phyloP scores from a whole-genome alignment of 2,888 invertebrate genomes.

The Aphidoletes aphidimyza region DNA sequence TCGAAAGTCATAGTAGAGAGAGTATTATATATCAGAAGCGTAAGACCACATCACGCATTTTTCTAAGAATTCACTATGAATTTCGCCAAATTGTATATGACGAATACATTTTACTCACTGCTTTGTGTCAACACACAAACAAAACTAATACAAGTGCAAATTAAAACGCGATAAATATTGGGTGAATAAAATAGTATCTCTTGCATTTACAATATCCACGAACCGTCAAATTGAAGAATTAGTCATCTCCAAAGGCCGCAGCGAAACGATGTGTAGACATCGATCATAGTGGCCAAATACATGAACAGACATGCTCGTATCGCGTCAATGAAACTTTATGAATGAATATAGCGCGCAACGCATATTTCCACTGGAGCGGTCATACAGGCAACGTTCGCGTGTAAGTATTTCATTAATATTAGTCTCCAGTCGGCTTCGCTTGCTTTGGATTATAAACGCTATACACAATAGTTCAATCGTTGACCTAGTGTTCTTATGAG shows the following conservation, averaged over 20 bases:
- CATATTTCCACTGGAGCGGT: background rate
- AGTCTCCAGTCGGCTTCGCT: background rate
- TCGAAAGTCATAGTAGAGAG: background rate
- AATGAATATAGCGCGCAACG: constrained; percentile 12
- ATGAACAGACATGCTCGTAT: constrained; percentile 21
- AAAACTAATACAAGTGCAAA: background rate
- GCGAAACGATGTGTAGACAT: background rate
- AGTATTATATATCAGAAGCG: constrained; percentile 8
- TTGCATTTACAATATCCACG: no score
- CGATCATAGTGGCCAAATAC: background rate
- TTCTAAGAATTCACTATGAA: constrained; percentile 33
- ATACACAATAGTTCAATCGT: background rate
- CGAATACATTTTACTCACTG: background rate
- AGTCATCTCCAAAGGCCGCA: constrained; percentile 35
- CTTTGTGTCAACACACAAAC: background rate
- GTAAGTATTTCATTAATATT: no score
- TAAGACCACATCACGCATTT: background rate
- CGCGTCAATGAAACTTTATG: constrained; percentile 53
- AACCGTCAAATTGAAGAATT: constrained; percentile 3
- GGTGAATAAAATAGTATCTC: background rate
- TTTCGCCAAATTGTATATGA: constrained; percentile 39
- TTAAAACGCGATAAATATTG: background rate
- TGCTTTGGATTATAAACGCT: background rate
- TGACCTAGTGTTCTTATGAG: background rate
- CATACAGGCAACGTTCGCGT: background rate